These are phyloP conservation scores for Smutsia gigantea DNA, from an alignment of 2,797 vertebrate species.

Conservation along the genomic window DNA sequence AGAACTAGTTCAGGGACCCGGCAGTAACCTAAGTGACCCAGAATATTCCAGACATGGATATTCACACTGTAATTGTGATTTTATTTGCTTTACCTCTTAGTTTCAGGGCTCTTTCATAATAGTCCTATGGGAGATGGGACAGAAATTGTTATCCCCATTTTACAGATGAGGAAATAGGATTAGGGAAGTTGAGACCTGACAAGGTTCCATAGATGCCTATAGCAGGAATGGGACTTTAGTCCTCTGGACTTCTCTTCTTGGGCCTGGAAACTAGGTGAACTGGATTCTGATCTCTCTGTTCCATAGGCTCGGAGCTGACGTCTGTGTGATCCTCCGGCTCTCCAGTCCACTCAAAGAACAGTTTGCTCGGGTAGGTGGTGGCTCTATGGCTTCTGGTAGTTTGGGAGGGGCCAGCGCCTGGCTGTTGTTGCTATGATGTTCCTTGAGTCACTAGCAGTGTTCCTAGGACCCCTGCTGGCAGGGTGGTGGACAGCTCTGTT, in stretches of 20 bases:
- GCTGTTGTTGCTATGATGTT: not conserved
- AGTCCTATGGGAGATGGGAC: not conserved
- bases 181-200: not conserved
- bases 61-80: not conserved
- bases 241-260: not conserved
- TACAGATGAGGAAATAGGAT: not conserved
- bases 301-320: conserved; percentile 82
- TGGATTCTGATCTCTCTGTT: not conserved
- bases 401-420: not conserved
- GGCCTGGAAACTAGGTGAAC: not conserved
- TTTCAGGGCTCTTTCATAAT: not conserved
- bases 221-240: not conserved
- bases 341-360: conserved; percentile 87
- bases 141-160: not conserved
- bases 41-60: not conserved
- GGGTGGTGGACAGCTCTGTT: not conserved
- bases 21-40: not conserved
- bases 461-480: not conserved
- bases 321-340: conserved; percentile 85
- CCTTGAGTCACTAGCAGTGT: not conserved
- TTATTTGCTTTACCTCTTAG: not conserved
- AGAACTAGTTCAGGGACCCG: not conserved
- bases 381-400: not conserved
- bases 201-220: not conserved
- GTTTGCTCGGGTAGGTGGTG: conserved; percentile 85